Conservation (phyloP, 2,888 invertebrate species). For the Dione vanillae region DNA sequence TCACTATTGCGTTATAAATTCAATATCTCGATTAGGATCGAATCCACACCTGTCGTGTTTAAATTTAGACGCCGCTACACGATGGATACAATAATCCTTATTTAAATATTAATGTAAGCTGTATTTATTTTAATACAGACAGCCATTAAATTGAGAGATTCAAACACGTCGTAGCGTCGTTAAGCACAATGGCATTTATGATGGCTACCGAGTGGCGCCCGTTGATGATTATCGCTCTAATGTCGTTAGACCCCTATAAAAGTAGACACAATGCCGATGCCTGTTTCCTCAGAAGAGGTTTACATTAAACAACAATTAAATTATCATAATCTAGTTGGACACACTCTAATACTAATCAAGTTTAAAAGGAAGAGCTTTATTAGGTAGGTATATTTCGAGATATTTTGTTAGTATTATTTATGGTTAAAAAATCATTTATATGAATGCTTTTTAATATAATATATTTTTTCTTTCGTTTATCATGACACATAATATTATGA, state of each 20-base stretch:
- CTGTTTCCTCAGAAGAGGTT: constrained; percentile 10
- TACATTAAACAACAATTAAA: constrained; percentile 31
- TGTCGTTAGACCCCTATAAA: constrained; percentile 43
- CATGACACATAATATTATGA: no score
- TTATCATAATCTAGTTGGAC: constrained; percentile 26
- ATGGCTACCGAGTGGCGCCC: constrained; percentile 45
- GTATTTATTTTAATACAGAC: constrained; percentile 14
- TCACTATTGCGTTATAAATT: no score
- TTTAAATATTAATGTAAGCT: constrained; percentile 4
- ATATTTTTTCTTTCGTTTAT: no score
- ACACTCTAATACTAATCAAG: neutral
- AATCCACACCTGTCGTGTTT: no score
- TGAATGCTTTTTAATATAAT: no score
- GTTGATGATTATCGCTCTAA: constrained; percentile 43
- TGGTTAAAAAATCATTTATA: no score
- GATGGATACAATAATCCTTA: neutral
- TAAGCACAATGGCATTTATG: constrained; percentile 48
- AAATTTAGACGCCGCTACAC: no score
- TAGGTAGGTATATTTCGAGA: no score
- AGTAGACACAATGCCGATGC: constrained; percentile 33
- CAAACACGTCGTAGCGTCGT: constrained; percentile 45
- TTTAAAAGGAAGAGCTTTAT: neutral
- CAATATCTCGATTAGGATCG: no score
- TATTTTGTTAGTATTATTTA: no score
- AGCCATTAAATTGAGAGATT: constrained; percentile 43